phyloP scores from a whole-genome alignment of 2,888 invertebrate species.

The Scaeva pyrastri region DNA sequence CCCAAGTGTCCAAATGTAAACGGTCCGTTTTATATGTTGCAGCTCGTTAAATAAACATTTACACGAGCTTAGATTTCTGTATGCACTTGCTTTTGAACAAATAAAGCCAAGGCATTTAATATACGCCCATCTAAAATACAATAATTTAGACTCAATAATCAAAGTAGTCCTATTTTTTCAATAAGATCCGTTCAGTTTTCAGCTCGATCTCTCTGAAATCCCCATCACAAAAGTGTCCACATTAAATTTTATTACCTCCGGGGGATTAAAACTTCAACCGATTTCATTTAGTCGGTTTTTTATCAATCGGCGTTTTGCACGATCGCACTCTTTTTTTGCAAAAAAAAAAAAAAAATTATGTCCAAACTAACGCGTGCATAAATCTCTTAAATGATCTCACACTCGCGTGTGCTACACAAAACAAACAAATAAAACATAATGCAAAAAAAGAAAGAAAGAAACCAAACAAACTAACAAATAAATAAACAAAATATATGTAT shows the following conservation, averaged over 20 bases:
- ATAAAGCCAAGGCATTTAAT: too few relatives aligned
- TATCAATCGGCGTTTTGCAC: slow-evolving; percentile 42
- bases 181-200: too few relatives aligned
- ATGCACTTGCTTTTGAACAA: too few relatives aligned
- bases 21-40: too few relatives aligned
- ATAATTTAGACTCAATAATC: background rate
- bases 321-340: slow-evolving; percentile 47
- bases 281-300: slow-evolving; percentile 23
- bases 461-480: slow-evolving; percentile 31
- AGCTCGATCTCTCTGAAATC: background rate
- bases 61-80: too few relatives aligned
- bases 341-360: slow-evolving; percentile 20
- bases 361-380: slow-evolving; percentile 52
- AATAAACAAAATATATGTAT: slow-evolving; percentile 21
- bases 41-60: too few relatives aligned
- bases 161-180: background rate
- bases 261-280: slow-evolving; percentile 1
- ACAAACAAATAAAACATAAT: slow-evolving; percentile 52
- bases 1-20: too few relatives aligned
- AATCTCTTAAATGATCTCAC: slow-evolving; percentile 60
- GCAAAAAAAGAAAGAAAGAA: background rate
- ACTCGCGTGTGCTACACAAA: slow-evolving; percentile 55
- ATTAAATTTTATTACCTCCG: slow-evolving; percentile 22
- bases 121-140: too few relatives aligned
- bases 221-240: background rate